Conservation (phyloP, 2,797 vertebrate genomes). For the Sphenodon punctatus region DNA sequence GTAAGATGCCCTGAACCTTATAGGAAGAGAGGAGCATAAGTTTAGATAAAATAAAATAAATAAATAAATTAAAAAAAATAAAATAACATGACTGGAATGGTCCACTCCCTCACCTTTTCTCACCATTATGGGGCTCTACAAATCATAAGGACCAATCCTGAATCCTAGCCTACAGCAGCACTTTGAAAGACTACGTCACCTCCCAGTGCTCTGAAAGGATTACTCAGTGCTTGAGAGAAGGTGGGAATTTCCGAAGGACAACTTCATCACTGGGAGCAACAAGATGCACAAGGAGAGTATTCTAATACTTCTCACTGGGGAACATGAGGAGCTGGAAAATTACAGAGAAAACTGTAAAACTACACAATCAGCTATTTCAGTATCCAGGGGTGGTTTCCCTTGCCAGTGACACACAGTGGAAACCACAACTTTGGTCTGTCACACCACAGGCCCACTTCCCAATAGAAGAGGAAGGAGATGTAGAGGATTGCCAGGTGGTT, state of each 20-base stretch:
- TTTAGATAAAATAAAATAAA: too few species aligned
- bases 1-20: too few species aligned
- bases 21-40: too few species aligned
- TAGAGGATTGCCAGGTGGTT: neutral
- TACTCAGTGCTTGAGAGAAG: constrained; percentile 47
- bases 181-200: constrained; percentile 29
- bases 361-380: constrained; percentile 31
- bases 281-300: constrained; percentile 28
- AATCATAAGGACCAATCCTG: neutral
- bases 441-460: neutral
- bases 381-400: constrained; percentile 6
- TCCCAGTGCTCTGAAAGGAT: constrained; percentile 29
- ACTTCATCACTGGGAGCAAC: constrained; percentile 22
- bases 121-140: neutral
- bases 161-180: neutral
- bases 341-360: constrained; percentile 59
- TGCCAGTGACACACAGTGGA: neutral
- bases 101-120: neutral
- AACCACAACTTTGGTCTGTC: neutral
- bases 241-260: constrained; percentile 56
- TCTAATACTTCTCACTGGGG: constrained; percentile 18
- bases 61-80: too few species aligned
- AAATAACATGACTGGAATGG: neutral
- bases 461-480: neutral
- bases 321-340: constrained; percentile 61